Evolutionary conservation across 92 coral and sea anemone species (phyloP), one percentile per base, ranked within the genome.

Genomic region (Micromussa lordhowensis): DNA sequence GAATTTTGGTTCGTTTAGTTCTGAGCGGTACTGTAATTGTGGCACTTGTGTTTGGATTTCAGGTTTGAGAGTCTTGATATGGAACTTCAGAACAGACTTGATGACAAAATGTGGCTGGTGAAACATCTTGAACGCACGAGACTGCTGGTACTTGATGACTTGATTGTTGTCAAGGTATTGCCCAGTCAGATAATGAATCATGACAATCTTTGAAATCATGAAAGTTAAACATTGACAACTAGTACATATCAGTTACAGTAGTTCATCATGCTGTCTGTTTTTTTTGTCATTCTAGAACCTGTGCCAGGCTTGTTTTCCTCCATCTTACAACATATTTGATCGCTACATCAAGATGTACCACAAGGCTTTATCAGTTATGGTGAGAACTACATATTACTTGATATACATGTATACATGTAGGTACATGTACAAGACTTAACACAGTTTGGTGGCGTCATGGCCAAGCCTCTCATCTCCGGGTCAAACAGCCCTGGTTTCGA

Each of bases 101-200:
- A 90, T 75, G 98, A 95, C 77, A 97, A 95, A 82, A 97, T 97
- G 99, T 97, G 99, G 99, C 88, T 97, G 68, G 99, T 97, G 21
- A 97, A 97, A 80, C 97, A 95, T 81, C 82, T 97, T 61, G 99
- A 97, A 76, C 92, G 98, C 80, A 95, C 99, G 22, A 90, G 99
- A 70, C 90, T 92, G 75, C 90, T 92, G 29, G 92, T 97, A 21
- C 85, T 97, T 40, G 98, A 97, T 64, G 99, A 97, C 85, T 82
- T 97, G 83, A 97, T 94, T 44, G 96, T 95, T 17, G 93, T 96
- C 57, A 97, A 97, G 99, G 99, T 95, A 58, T 58, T 19, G 26
- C 7, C 4, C 1, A 57, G n/a, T 57, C 4, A 40, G 24, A 57
- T 18, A 57, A 2, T 44, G 32, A 3, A 1, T 12, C 15, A 12